Conservation (phyloP, 2,888 invertebrate genomes). For the Dysmachus trigonus region DNA sequence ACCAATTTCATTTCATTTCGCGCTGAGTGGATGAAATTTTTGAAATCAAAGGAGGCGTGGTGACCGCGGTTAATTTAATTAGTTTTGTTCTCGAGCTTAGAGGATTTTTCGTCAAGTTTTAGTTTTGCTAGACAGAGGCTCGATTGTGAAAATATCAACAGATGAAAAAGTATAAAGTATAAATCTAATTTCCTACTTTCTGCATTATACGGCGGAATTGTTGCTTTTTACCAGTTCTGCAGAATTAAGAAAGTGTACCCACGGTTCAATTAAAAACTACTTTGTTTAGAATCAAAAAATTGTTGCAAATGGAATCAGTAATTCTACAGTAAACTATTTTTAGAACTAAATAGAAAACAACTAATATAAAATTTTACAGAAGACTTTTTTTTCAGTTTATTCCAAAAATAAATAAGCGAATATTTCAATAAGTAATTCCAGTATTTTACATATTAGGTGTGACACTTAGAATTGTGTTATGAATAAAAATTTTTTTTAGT, state of each 20-base stretch:
- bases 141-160: not conserved
- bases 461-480: too few relatives aligned
- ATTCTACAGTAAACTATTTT: not conserved
- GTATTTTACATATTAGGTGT: too few relatives aligned
- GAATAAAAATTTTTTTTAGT: too few relatives aligned
- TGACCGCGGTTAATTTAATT: not conserved
- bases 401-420: too few relatives aligned
- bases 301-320: not conserved
- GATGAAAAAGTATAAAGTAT: not conserved
- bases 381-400: too few relatives aligned
- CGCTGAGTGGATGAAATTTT: not conserved
- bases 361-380: too few relatives aligned
- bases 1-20: not conserved
- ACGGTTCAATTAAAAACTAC: not conserved
- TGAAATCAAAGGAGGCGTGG: not conserved
- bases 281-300: not conserved
- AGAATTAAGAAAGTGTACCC: not conserved
- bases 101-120: not conserved
- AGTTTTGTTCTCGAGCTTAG: not conserved
- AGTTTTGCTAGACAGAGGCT: not conserved
- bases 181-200: not conserved
- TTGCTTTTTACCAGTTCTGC: not conserved
- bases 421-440: too few relatives aligned
- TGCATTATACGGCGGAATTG: not conserved
- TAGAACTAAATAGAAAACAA: too few relatives aligned